Base-by-base conservation (phyloP, 2,888 invertebrate genomes). In the Amphipyra berbera region DNA sequence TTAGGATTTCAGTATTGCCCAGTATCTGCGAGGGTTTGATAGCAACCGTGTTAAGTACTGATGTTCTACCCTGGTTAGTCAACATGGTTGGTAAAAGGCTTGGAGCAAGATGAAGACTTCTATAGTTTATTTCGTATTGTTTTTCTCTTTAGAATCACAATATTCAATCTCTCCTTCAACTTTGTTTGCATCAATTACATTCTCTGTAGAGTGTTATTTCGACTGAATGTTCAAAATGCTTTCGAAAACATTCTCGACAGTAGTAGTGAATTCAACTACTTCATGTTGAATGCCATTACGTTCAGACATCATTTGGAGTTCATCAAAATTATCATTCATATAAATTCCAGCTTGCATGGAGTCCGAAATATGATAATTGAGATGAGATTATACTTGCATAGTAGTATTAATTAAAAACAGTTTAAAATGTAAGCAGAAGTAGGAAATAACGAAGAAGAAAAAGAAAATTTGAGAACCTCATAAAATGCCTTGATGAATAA, bases 181-280 rank as follows among this genome's bases (percentile, higher is more conserved):
- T 37, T 42, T 15, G 15, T 42, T 40, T 40, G 13, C n/a, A 1
- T 40, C 7, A 42, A 42, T 15, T 15, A 42, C 14, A 42, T 10
- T 15, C 14, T 0, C 0, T 12, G 9, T 15, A 10, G 2, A 15
- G 1, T 42, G 4, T 42, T 42, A 8, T 15, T 42, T 42, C 15
- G 42, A 14, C 15, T 40, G 40, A 15, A 14, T 1, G 1, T 9
- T 14, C 15, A 15, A 42, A 15, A 42, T 15, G 15, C 42, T 13
- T 33, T 33, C 10, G 47, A 13, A 46, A 47, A 42, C 42, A 10
- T 15, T 15, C 14, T n/a, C 33, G 14, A 47, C 47, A 47, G 13
- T 35, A 14, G 9, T 35, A 7, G 14, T 15, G 42, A 42, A 15
- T 15, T 42, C 15, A 42, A 42, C 15, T 42, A 46, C 30, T 46